Base-by-base conservation (phyloP, 2,113 vertebrate species). In the Hipposideros armiger region DNA sequence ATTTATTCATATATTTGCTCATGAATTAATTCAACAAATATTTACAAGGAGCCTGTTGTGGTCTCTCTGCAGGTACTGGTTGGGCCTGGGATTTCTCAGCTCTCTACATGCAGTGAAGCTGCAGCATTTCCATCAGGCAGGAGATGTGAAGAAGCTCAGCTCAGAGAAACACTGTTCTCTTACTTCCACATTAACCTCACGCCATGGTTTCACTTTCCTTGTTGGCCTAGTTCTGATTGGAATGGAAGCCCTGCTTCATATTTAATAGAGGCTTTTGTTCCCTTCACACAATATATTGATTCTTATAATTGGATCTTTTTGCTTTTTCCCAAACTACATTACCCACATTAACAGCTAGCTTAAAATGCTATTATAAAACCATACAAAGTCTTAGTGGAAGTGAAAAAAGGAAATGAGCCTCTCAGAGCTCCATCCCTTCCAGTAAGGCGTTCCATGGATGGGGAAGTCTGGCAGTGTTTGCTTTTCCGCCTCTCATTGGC, bases 261-360 rank as follows among this genome's bases (percentile, higher is more conserved):
- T 95, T 96, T 97, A 98, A 98, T 97, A 80, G 58, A 96, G 84
- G 78, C 87, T 97, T 97, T 98, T 92, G 91, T 95, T 92, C 87
- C 87, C 66, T 87, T 96, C 81, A 96, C 45, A 91, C 82, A 83
- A 32, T 96, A 20, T 97, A 97, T 95, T 96, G 97, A 98, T 98
- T 97, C 96, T 96, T 98, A 87, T 96, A 98, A 98, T 98, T 97
- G 95, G 93, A 85, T 87, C 96, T 97, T 97, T 97, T 82, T 97
- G 97, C 95, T 97, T 50, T 96, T 93, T 96, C 97, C 86, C 89
- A 98, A 97, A 96, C 67, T 95, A 92, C 69, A 87, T 90, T 97
- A 93, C 87, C 92, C 96, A 82, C 95, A 98, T 94, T 98, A 98
- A 98, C 90, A 98, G 96, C 76, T 96, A 84, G 86, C 98, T 98